Percentiles rank a stretch among this genome's conserved stretches.
phyloP scores from a whole-genome alignment of 2,888 invertebrate genomes.

The Aphidius colemani region DNA sequence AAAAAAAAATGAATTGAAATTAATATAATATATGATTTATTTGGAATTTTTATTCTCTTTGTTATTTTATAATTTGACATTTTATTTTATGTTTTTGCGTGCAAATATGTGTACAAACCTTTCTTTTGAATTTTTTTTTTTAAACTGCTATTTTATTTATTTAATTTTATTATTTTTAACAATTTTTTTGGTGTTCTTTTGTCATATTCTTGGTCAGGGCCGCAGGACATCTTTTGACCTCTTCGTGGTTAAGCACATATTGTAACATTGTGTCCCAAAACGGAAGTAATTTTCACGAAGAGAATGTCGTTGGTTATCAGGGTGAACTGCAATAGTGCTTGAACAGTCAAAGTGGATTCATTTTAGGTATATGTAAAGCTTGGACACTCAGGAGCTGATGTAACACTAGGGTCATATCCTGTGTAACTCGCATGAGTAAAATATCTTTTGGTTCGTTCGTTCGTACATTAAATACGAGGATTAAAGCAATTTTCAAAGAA shows the following conservation, averaged over 20 bases:
- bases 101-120: slow-evolving; percentile 12
- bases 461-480: slow-evolving; percentile 32
- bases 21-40: neutral
- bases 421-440: slow-evolving; percentile 43
- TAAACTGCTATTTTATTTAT: neutral
- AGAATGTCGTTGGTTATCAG: slow-evolving; percentile 44
- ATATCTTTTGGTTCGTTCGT: slow-evolving; percentile 25
- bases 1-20: neutral
- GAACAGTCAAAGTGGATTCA: slow-evolving; percentile 60
- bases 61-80: slow-evolving; percentile 5
- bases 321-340: slow-evolving; percentile 52
- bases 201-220: slow-evolving; percentile 11
- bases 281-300: slow-evolving; percentile 60
- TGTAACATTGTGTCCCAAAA: slow-evolving; percentile 36
- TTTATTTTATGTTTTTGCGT: slow-evolving; percentile 17
- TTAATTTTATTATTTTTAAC: no score
- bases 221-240: neutral
- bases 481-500: slow-evolving; percentile 53
- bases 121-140: neutral
- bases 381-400: slow-evolving; percentile 12
- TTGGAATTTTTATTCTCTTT: neutral
- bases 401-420: slow-evolving; percentile 56
- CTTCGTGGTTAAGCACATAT: slow-evolving; percentile 1
- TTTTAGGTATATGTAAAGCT: slow-evolving; percentile 42
- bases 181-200: neutral